phyloP scores from a whole-genome alignment of 1,140 invertebrate genomes.

The Maniola jurtina region DNA sequence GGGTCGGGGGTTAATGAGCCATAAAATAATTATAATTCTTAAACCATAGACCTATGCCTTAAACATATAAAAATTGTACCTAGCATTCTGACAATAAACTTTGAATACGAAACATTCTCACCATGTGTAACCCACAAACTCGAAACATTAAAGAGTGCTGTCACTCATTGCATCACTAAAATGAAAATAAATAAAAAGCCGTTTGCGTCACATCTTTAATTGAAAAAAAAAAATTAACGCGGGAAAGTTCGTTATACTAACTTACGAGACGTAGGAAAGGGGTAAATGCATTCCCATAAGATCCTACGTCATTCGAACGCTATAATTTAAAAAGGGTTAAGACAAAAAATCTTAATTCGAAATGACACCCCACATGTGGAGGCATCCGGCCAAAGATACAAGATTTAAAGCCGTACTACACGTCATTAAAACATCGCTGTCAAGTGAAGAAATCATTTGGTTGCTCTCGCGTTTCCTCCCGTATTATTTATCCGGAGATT shows the following conservation, averaged over 20 bases:
- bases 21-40: no score
- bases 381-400: conserved; percentile 57
- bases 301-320: conserved; percentile 51
- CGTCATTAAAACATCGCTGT: conserved; percentile 61
- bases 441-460: conserved; percentile 54
- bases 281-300: conserved; percentile 57
- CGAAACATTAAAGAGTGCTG: background rate
- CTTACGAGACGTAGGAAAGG: conserved; percentile 30
- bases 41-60: no score
- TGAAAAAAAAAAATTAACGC: conserved; percentile 17
- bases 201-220: conserved; percentile 21
- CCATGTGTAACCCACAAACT: background rate
- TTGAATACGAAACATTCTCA: conserved; percentile 2
- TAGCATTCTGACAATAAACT: background rate
- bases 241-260: conserved; percentile 3
- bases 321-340: conserved; percentile 70
- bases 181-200: conserved; percentile 21
- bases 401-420: conserved; percentile 45
- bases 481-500: conserved; percentile 66
- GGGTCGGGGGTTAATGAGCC: no score
- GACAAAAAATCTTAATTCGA: conserved; percentile 67
- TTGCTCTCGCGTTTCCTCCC: conserved; percentile 49
- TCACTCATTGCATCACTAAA: conserved; percentile 16
- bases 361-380: conserved; percentile 70
- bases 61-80: no score